These are phyloP conservation scores for Campoletis sonorensis DNA, from an alignment of 1,140 invertebrate genomes.

Conservation along the genomic window DNA sequence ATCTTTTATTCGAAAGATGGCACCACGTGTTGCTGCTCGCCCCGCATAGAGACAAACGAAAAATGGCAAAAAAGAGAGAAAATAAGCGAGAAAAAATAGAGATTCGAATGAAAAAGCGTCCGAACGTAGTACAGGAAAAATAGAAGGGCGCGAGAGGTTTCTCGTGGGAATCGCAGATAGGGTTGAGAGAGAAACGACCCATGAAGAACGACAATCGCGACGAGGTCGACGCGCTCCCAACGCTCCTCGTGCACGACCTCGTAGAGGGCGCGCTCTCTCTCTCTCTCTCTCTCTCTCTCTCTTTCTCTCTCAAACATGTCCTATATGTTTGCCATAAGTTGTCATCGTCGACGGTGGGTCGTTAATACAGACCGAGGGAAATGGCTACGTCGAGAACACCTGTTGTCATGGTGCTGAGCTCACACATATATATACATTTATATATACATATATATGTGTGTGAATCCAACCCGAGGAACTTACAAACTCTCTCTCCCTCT, in stretches of 20 bases:
- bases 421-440: no score
- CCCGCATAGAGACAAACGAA: not conserved
- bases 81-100: not conserved
- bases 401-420: constrained; percentile 47
- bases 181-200: constrained; percentile 40
- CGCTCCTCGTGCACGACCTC: constrained; percentile 47
- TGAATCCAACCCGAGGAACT: not conserved
- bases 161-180: constrained; percentile 25
- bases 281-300: not conserved
- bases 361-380: constrained; percentile 53
- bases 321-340: constrained; percentile 1
- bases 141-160: not conserved
- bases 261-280: not conserved
- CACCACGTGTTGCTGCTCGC: not conserved
- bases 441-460: not conserved
- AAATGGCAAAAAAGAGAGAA: not conserved
- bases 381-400: constrained; percentile 52
- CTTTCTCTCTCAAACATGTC: not conserved
- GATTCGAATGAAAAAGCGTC: not conserved
- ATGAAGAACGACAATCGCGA: constrained; percentile 40
- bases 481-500: not conserved
- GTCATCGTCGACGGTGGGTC: constrained; percentile 45
- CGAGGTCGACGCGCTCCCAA: constrained; percentile 52
- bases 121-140: not conserved
- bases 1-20: not conserved